Base-by-base conservation (phyloP, 2,113 vertebrate genomes). In the Rhinogobius similis region DNA sequence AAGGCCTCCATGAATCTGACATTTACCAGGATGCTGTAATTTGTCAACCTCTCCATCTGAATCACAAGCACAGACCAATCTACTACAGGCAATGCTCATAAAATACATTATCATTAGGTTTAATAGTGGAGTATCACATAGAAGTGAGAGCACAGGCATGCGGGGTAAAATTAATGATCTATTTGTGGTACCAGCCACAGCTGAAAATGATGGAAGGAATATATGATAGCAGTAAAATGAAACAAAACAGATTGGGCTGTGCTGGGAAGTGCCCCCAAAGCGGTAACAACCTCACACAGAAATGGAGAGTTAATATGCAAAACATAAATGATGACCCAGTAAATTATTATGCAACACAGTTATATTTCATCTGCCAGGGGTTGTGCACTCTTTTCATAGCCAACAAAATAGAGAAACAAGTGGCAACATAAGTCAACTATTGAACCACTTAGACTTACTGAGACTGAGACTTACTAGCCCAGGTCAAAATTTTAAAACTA, bases 11-110 rank as follows among this genome's bases (percentile, higher is more conserved):
- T 81, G 83, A 83, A 66, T 84, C 75, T 84, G 83, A 85, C 79
- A 89, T 90, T 91, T 88, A 78, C 75, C 77, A 84, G 77, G 78
- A 87, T 77, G 83, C 82, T 79, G 82, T 72, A 84, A 89, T 89
- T 87, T 82, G 82, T 88, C 85, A 88, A 82, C 80, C 73, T 81
- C 82, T 74, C 81, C 67, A 70, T 70, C 87, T 89, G 78, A 88
- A 72, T 88, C 84, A 82, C 76, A 82, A 26, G 13, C 23, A 14
- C 13, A 26, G 24, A 4, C 23, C 52, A 76, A 76, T 81, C 73
- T 75, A 86, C 87, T 86, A 85, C 75, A 82, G 67, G 68, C 76
- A 69, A 78, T 71, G 38, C 78, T 83, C 77, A 81, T 85, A 82
- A 85, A 87, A 79, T 78, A 86, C 67, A 86, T 78, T 80, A 82